phyloP scores from a whole-genome alignment of 1,140 invertebrate genomes.

The Tetramorium simillimum region DNA sequence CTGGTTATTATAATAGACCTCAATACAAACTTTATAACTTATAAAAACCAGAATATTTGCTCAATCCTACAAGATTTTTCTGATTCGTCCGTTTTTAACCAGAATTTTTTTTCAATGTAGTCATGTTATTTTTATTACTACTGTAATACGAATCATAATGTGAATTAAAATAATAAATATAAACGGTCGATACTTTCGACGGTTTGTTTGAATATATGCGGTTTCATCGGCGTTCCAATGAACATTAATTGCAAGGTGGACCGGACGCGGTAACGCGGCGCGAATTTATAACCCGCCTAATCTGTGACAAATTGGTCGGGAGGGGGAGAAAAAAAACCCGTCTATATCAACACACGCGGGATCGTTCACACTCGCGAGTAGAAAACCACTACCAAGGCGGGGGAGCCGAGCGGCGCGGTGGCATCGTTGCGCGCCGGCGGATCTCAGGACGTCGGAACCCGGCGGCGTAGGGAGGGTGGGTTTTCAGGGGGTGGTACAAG shows the following conservation, averaged over 20 bases:
- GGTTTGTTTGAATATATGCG: neutral
- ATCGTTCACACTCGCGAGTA: neutral
- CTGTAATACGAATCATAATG: neutral
- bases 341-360: constrained; percentile 27
- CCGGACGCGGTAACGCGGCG: constrained; percentile 70
- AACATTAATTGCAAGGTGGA: constrained; percentile 60
- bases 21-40: no score
- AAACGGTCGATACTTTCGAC: neutral
- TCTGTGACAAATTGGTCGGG: constrained; percentile 82
- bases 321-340: constrained; percentile 61
- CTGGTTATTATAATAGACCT: no score
- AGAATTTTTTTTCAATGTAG: no score
- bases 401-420: neutral
- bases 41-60: no score
- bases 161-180: neutral
- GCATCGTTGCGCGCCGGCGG: constrained; percentile 57
- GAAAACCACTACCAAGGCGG: constrained; percentile 20
- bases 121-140: neutral
- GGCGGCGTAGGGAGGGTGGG: constrained; percentile 29
- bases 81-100: no score
- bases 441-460: constrained; percentile 34
- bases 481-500: constrained; percentile 64
- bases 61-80: no score
- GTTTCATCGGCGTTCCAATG: constrained; percentile 36
- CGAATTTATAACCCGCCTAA: constrained; percentile 82